Conservation (phyloP, 1,140 invertebrate genomes). For the Diabrotica undecimpunctata region DNA sequence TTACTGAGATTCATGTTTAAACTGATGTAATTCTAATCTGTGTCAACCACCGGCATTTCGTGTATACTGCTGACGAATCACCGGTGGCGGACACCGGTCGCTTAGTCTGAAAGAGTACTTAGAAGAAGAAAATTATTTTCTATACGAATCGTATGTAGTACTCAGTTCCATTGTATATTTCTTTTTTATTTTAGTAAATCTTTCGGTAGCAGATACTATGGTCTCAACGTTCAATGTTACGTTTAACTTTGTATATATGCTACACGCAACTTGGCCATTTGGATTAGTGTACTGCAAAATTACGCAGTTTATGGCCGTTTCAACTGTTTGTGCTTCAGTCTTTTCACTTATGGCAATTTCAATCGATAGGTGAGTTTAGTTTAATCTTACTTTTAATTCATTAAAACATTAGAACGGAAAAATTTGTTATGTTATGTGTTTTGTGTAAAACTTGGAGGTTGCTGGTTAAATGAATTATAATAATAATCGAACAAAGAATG, state of each 20-base stretch:
- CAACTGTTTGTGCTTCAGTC: slow-evolving; percentile 89
- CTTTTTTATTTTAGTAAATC: slow-evolving; percentile 67
- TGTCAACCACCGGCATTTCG: no score
- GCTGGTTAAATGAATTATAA: no score
- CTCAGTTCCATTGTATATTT: not conserved
- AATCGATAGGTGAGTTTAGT: slow-evolving; percentile 80
- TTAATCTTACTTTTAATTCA: no score
- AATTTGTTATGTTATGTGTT: no score
- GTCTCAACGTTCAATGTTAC: slow-evolving; percentile 91
- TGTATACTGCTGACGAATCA: no score
- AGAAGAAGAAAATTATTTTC: not conserved
- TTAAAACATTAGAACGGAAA: no score
- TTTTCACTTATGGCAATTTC: slow-evolving; percentile 96
- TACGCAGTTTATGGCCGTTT: slow-evolving; percentile 85
- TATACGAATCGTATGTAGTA: no score
- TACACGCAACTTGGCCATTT: slow-evolving; percentile 91
- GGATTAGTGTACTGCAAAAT: slow-evolving; percentile 91
- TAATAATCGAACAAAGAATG: no score
- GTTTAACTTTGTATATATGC: slow-evolving; percentile 91
- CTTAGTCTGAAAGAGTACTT: not conserved
- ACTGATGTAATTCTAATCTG: no score
- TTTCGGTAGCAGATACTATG: slow-evolving; percentile 91
- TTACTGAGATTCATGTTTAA: no score
- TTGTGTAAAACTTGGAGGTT: no score
- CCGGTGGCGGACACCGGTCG: no score